Conservation (phyloP, 2,113 vertebrate genomes). For the Indicator indicator region DNA sequence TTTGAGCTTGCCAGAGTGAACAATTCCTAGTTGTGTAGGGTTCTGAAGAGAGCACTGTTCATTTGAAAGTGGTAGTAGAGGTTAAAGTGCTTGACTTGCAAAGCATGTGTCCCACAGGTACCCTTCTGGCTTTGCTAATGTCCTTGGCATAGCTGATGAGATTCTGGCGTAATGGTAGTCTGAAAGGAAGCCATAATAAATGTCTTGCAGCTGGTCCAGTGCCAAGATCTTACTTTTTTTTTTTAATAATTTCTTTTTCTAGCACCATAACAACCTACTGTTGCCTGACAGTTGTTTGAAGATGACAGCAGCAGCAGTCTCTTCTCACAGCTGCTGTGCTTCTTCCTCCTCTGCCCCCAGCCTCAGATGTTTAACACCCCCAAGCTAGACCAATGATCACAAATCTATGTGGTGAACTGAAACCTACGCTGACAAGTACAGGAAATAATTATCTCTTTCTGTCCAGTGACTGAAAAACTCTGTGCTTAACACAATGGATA, state of each 20-base stretch:
- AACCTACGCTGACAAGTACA: background rate
- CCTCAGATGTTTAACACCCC: background rate
- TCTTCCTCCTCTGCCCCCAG: background rate
- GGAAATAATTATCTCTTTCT: conserved; percentile 51
- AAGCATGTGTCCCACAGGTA: background rate
- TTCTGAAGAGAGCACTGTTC: background rate
- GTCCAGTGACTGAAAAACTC: conserved; percentile 5
- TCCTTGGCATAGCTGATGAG: background rate
- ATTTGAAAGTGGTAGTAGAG: background rate
- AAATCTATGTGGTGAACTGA: background rate
- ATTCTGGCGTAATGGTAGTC: background rate
- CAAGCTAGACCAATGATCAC: background rate
- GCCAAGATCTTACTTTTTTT: background rate
- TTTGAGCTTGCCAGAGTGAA: background rate
- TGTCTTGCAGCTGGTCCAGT: background rate
- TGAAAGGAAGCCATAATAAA: background rate
- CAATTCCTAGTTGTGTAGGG: background rate
- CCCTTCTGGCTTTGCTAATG: background rate
- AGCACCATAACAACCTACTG: background rate
- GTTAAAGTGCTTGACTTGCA: background rate
- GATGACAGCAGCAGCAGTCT: background rate
- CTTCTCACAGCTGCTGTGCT: fast-evolving
- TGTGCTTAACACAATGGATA: conserved; percentile 30
- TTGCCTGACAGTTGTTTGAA: background rate
- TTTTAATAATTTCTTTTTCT: background rate